Base-by-base conservation (phyloP, 2,797 vertebrate genomes). In the Labroides dimidiatus region DNA sequence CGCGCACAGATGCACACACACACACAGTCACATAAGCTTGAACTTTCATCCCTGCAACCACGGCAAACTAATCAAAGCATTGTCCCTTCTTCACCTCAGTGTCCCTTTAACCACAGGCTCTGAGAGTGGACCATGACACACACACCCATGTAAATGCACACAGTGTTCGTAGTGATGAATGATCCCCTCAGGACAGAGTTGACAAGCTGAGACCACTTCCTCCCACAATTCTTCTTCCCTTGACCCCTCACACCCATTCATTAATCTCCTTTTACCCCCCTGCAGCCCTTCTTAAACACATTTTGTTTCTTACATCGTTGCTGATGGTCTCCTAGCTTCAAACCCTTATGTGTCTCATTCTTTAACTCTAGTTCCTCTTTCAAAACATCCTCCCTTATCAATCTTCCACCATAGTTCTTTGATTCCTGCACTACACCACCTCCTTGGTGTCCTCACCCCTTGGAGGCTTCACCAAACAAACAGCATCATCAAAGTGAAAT, bases 201-300 rank as follows among this genome's bases (percentile, higher is more conserved):
- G 91, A 82, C 84, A 89, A 66, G 84, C 89, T 86, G 69, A 85
- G 85, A 87, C 90, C 87, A 90, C 91, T 93, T 93, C 92, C 92
- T 93, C 85, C 64, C 69, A 70, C 88, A 87, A 84, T 88, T 87
- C 85, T 89, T 86, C 81, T 83, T 84, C 74, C 56, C 71, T 84
- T 87, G 87, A 87, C 91, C 90, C 79, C 85, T 91, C 85, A 89
- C 84, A 81, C 75, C 89, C 77, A 62, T 86, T 82, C 85, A 91
- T 93, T 91, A 77, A 89, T 92, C 89, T 90, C 75, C 36, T 62
- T 81, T 72, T 87, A 33, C 77, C 71, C 76, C 81, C 78, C 82
- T 66, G 39, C 5, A 63, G 81, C 82, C 68, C 52, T 73, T 81
- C 74, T 77, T 77, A 37, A 53, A 69, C 80, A 52, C 80, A 66